Percentiles rank a stretch among this genome's conserved stretches.
phyloP scores from a whole-genome alignment of 2,113 vertebrate species.

The Phycodurus eques region DNA sequence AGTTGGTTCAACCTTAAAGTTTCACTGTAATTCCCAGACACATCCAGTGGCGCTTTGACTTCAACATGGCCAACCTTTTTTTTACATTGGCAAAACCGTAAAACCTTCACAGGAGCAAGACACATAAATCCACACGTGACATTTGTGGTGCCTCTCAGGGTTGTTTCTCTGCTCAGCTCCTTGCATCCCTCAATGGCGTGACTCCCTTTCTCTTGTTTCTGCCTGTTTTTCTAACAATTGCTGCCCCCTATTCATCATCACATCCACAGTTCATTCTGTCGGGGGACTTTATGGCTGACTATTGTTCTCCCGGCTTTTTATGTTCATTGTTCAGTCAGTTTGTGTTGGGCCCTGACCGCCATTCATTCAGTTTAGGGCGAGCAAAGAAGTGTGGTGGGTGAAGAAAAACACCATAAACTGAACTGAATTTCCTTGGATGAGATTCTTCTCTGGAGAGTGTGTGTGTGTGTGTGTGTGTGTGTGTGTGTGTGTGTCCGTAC shows the following conservation, averaged over 20 bases:
- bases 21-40: not conserved
- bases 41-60: not conserved
- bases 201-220: conserved; percentile 25
- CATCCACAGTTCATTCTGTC: conserved; percentile 32
- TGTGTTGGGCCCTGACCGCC: conserved; percentile 42
- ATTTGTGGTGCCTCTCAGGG: conserved; percentile 15
- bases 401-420: conserved; percentile 25
- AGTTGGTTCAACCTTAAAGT: not conserved
- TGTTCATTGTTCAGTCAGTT: conserved; percentile 47
- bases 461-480: conserved; percentile 27
- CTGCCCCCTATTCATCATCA: conserved; percentile 10
- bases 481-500: conserved; percentile 27
- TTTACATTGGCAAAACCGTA: not conserved
- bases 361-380: conserved; percentile 47
- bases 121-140: conserved; percentile 1
- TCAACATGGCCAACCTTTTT: not conserved
- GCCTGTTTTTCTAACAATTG: conserved; percentile 6
- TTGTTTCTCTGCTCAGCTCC: conserved; percentile 35
- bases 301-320: conserved; percentile 53
- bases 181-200: conserved; percentile 17
- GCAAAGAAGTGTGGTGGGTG: conserved; percentile 19
- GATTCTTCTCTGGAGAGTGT: conserved; percentile 31
- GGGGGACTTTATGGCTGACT: conserved; percentile 22
- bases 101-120: not conserved
- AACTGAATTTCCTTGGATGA: conserved; percentile 31